Evolutionary conservation across 1,140 invertebrate genomes (phyloP), one percentile per base, ranked within the genome.

Genomic region (Drosophila albomicans): DNA sequence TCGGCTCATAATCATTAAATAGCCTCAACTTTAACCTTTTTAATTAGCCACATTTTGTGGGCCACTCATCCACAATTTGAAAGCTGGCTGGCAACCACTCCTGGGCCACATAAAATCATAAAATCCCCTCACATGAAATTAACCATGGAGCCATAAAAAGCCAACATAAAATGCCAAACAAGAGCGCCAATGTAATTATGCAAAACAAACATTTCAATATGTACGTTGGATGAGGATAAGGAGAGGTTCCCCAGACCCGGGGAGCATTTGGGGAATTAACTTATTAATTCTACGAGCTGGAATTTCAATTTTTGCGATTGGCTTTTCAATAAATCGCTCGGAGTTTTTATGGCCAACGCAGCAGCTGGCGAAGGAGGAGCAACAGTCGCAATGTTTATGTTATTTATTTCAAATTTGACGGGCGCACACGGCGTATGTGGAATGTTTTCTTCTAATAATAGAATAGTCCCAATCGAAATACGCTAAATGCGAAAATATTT

Each of bases 11-110:
- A 56, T 77, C 76, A 68, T 79, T 78, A 82, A 76, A 62, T 51
- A 65, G 68, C 66, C 77, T 84, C 80, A 87, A 88, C 82, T 88
- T 84, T 88, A 87, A 88, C 84, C 85, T 80, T 88, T 88, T 87
- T 87, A 88, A 87, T 87, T 77, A 79, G 73, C 67, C 66, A 57
- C 77, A 74, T 86, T 75, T 66, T 72, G 62, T 41, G 62, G 62
- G 20, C 51, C 51, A 51, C 7, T 46, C 62, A 38, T 15, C 43
- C 52, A 15, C 66, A 51, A 52, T 41, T 28, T 51, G 66, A 69
- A 54, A 11, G 30, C 45, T 43, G 49, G 10, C 35, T 46, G 16
- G 11, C 56, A n/a, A 25, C 11, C 38, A 25, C 38, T 25, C 15
- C n/a, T 45, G 35, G 51, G 28, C 11, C 63, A 66, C 64, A 69